These are phyloP conservation scores for Eurois occulta DNA, from an alignment of 2,888 invertebrate species.

Conservation along the genomic window DNA sequence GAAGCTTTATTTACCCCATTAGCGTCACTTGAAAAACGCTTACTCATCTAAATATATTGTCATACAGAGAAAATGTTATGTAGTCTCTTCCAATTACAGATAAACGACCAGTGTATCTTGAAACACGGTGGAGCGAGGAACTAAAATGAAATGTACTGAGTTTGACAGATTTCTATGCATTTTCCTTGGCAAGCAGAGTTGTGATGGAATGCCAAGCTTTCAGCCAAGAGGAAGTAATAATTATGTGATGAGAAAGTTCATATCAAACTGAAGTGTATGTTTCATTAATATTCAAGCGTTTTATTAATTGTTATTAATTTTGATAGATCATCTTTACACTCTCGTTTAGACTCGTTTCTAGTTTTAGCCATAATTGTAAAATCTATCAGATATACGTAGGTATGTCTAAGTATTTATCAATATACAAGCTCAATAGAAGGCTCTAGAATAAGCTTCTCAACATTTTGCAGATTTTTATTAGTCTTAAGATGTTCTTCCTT, in stretches of 20 bases:
- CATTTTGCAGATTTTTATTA: background rate
- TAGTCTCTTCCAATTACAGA: constrained; percentile 5
- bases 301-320: background rate
- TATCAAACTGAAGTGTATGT: background rate
- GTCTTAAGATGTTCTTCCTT: background rate
- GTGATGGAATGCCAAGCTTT: background rate
- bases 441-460: background rate
- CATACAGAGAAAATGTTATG: constrained; percentile 10
- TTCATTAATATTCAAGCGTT: constrained; percentile 11
- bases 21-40: constrained; percentile 39
- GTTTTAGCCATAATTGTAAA: background rate
- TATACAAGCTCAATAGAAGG: background rate
- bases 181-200: background rate
- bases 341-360: background rate
- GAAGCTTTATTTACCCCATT: constrained; percentile 41
- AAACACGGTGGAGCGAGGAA: background rate
- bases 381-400: background rate
- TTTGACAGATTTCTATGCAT: background rate
- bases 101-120: constrained; percentile 2
- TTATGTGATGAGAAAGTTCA: constrained; percentile 41
- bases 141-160: background rate
- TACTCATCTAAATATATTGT: constrained; percentile 58
- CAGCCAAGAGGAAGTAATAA: background rate
- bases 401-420: background rate
- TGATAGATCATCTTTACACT: background rate